phyloP scores from a whole-genome alignment of 2,797 vertebrate genomes.

The Mastacembelus armatus region DNA sequence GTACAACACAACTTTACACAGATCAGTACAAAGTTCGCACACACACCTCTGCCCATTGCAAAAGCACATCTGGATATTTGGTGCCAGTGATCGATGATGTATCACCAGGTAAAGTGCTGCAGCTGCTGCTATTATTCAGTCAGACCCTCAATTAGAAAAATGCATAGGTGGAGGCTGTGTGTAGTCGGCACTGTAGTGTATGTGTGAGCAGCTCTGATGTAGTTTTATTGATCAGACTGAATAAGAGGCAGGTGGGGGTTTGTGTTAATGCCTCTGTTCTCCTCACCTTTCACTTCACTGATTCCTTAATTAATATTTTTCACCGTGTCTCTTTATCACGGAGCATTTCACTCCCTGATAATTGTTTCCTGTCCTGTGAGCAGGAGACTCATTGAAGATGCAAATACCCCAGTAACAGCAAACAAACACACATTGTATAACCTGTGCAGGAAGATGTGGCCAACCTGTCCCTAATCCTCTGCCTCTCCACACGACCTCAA shows the following conservation, averaged over 20 bases:
- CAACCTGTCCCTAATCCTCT: neutral
- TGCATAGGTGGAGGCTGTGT: slow-evolving; percentile 14
- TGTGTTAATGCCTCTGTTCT: slow-evolving; percentile 18
- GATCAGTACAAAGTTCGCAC: too few species aligned
- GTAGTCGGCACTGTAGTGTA: neutral
- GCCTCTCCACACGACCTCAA: slow-evolving; percentile 42
- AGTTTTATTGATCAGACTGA: slow-evolving; percentile 38
- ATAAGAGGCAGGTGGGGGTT: neutral
- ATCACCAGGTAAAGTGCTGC: neutral
- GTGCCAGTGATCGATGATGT: neutral
- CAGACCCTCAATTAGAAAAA: neutral
- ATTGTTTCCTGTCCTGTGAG: neutral
- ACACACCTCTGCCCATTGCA: neutral
- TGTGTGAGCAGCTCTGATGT: slow-evolving; percentile 10
- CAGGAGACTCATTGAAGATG: slow-evolving; percentile 3
- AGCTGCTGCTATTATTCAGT: slow-evolving; percentile 8
- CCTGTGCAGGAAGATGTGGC: neutral
- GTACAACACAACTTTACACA: too few species aligned
- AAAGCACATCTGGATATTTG: neutral
- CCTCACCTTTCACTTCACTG: slow-evolving; percentile 3
- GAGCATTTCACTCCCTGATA: neutral
- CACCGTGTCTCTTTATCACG: slow-evolving; percentile 1
- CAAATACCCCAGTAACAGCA: neutral
- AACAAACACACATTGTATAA: slow-evolving; percentile 5
- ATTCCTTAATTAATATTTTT: slow-evolving; percentile 6